Evolutionary conservation across 1,140 invertebrate species (phyloP).

Genomic region (Fopius arisanus): DNA sequence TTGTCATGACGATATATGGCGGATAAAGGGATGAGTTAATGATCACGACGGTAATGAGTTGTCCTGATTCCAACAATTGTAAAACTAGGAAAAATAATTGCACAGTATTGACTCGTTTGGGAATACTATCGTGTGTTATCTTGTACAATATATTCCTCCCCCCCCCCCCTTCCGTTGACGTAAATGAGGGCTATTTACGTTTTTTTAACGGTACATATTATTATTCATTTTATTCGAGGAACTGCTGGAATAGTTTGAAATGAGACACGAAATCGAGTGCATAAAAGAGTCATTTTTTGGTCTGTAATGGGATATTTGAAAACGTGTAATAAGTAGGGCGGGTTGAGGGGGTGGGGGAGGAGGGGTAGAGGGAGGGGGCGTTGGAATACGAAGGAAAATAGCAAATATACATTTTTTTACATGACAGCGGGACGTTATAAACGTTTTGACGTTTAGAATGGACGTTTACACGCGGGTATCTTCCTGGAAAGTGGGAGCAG

Average conservation of each 20-base stretch:
- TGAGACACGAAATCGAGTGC: background rate
- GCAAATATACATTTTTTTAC: conserved; percentile 4
- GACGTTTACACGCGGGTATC: background rate
- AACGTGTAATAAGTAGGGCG: background rate
- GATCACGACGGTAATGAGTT: conserved; percentile 2
- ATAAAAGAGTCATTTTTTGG: conserved; percentile 20
- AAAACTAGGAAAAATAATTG: background rate
- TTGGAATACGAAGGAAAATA: conserved; percentile 10
- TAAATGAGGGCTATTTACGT: background rate
- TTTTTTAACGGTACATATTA: background rate
- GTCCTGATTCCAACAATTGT: conserved; percentile 5
- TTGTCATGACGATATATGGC: conserved; percentile 27
- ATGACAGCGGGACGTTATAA: conserved; percentile 6
- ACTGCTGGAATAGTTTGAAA: conserved; percentile 13
- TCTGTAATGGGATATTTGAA: conserved; percentile 10
- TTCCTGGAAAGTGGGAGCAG: background rate
- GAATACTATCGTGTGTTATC: conserved; percentile 1
- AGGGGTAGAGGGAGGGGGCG: background rate
- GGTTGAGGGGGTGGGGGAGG: background rate
- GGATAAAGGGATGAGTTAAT: background rate
- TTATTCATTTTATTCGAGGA: background rate
- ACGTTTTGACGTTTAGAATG: background rate
- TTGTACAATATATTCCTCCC: background rate
- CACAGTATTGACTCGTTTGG: background rate
- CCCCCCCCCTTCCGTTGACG: background rate